phyloP scores from a whole-genome alignment of 2,888 invertebrate species.

The Endotricha flammealis region DNA sequence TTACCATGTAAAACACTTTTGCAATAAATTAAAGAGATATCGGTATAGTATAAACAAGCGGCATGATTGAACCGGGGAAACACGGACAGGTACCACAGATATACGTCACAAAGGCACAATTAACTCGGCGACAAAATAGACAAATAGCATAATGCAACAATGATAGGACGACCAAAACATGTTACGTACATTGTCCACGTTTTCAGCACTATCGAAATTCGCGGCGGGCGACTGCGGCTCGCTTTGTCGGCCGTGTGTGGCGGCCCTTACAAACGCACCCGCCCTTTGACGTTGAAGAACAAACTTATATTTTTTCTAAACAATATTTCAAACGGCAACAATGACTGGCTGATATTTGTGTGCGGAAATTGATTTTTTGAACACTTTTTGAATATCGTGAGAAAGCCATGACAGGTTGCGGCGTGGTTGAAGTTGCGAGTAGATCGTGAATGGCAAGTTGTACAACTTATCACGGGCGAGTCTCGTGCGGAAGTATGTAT shows the following conservation, averaged over 20 bases:
- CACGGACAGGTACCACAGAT: conserved; percentile 33
- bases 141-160: conserved; percentile 44
- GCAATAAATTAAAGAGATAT: too few species aligned
- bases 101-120: conserved; percentile 49
- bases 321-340: conserved; percentile 71
- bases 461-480: conserved; percentile 34
- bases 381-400: conserved; percentile 54
- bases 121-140: conserved; percentile 50
- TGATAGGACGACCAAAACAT: conserved; percentile 60
- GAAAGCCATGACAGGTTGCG: conserved; percentile 70
- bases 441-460: conserved; percentile 39
- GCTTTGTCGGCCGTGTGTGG: conserved; percentile 51
- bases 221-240: conserved; percentile 48
- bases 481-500: conserved; percentile 34
- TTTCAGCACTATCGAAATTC: conserved; percentile 67
- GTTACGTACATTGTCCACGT: conserved; percentile 60
- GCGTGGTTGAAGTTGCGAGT: conserved; percentile 47
- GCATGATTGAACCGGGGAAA: conserved; percentile 14
- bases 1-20: too few species aligned
- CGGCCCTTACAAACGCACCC: conserved; percentile 38
- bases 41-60: too few species aligned
- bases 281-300: conserved; percentile 47
- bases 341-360: conserved; percentile 72
- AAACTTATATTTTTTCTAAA: too few species aligned
- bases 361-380: conserved; percentile 77